These are phyloP conservation scores for Enteromius trimaculatus DNA, from an alignment of 2,797 vertebrate species.

Conservation along the genomic window DNA sequence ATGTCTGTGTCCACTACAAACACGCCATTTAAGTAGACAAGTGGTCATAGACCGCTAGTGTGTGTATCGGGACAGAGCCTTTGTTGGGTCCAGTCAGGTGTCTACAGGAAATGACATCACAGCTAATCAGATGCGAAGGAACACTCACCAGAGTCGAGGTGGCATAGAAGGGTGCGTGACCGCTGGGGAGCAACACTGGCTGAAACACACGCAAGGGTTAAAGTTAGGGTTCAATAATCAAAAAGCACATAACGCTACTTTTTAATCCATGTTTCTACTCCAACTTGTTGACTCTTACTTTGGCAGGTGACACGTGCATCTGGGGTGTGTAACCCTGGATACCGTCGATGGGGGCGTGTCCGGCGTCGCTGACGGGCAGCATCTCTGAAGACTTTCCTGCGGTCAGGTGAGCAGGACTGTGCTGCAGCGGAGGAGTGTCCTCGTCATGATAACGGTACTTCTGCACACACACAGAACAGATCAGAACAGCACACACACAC, in stretches of 20 bases:
- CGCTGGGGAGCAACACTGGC: conserved; percentile 61
- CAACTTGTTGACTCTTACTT: conserved; percentile 47
- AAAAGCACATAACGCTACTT: too few species aligned
- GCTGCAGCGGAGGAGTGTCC: conserved; percentile 87
- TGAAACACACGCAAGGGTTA: conserved; percentile 35
- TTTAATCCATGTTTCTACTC: too few species aligned
- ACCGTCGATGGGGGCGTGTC: conserved; percentile 57
- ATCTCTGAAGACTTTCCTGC: conserved; percentile 83
- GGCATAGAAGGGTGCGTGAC: conserved; percentile 59
- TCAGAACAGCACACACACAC: neutral
- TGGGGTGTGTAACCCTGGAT: conserved; percentile 58
- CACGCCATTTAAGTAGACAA: too few species aligned
- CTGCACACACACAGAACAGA: conserved; percentile 65
- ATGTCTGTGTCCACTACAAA: neutral
- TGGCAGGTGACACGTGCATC: conserved; percentile 61
- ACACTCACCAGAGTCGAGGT: conserved; percentile 59
- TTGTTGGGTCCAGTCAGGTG: too few species aligned
- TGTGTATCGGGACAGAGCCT: too few species aligned
- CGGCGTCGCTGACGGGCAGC: conserved; percentile 65
- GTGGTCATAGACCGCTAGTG: neutral
- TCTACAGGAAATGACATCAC: neutral
- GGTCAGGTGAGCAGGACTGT: conserved; percentile 88
- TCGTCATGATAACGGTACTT: conserved; percentile 93
- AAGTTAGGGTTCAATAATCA: too few species aligned
- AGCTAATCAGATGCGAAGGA: neutral